Evolutionary conservation across 1,140 invertebrate genomes (phyloP), one percentile per base, ranked within the genome.

Genomic region (Drosophila trapezifrons): DNA sequence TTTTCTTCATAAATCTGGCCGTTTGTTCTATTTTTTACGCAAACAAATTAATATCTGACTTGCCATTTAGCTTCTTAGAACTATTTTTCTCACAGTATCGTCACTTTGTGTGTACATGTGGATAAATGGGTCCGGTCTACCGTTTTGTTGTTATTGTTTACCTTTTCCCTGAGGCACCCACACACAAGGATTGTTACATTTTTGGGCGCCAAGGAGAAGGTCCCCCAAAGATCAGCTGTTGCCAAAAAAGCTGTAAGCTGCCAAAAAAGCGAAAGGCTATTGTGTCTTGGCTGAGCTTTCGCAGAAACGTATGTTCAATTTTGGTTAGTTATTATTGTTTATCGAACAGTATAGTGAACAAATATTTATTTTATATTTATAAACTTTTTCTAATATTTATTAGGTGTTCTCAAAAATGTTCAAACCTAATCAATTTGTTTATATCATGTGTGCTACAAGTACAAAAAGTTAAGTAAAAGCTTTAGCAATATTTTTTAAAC

Each of bases 111-210:
- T 67, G 38, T 27, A 25, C 22, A 18, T 37, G 43, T 67, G 38
- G 18, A 25, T 22, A 18, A 45, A 32, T 25, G 20, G n/a, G 62
- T 54, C 54, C 29, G 20, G 22, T 58, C 13, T 22, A 59, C 4
- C 29, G 27, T 42, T 76, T 84, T 84, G 80, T 84, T 84, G 81
- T 80, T 85, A 80, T 84, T 84, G 81, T 84, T 84, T 84, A 84
- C 81, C 52, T 74, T 85, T 73, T 17, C 9, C 10, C 9, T 32
- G 22, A 25, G 20, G 20, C 22, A 49, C 42, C 58, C 63, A 47
- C 42, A 66, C 63, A 67, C 27, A 22, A n/a, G 22, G 27, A 55
- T 9, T 45, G 2, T 5, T 3, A 7, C 6, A 18, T n/a, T 25
- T 76, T 71, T 65, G 12, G 40, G 59, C 67, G 64, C 64, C 67